Evolutionary conservation across 1,140 invertebrate species (phyloP).

Genomic region (Antheraea mylitta): DNA sequence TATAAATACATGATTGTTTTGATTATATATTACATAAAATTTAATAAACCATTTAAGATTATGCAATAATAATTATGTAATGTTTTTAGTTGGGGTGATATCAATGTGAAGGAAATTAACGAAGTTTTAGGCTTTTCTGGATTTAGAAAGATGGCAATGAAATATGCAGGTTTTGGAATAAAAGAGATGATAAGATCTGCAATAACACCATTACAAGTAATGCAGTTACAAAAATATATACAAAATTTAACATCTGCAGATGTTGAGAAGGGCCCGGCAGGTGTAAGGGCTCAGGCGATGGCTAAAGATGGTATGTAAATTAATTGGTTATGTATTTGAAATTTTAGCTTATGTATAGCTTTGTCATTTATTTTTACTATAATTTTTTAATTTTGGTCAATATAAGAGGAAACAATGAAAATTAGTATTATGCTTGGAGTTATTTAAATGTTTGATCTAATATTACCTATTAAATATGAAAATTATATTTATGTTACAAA

Average conservation of each 20-base stretch:
- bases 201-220: conserved; percentile 88
- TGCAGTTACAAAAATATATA: conserved; percentile 92
- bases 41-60: not conserved
- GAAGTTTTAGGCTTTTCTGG: conserved; percentile 91
- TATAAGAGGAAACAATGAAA: too few relatives aligned
- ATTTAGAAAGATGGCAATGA: conserved; percentile 90
- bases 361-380: too few relatives aligned
- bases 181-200: conserved; percentile 92
- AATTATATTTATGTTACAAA: too few relatives aligned
- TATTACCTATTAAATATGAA: too few relatives aligned
- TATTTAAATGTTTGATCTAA: too few relatives aligned
- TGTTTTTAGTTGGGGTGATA: conserved; percentile 85
- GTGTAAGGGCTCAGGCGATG: conserved; percentile 98
- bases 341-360: too few relatives aligned
- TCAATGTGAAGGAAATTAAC: conserved; percentile 89
- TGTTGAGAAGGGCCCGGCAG: conserved; percentile 91
- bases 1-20: not conserved
- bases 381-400: too few relatives aligned
- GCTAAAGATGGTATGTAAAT: conserved; percentile 86
- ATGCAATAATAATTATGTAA: conserved; percentile 11
- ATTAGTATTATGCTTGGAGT: too few relatives aligned
- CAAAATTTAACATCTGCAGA: conserved; percentile 87
- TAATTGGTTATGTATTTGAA: too few relatives aligned
- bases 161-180: conserved; percentile 89
- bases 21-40: not conserved